Evolutionary conservation across 2,888 invertebrate species (phyloP).

Genomic region (Rhopalosiphum nymphaeae): DNA sequence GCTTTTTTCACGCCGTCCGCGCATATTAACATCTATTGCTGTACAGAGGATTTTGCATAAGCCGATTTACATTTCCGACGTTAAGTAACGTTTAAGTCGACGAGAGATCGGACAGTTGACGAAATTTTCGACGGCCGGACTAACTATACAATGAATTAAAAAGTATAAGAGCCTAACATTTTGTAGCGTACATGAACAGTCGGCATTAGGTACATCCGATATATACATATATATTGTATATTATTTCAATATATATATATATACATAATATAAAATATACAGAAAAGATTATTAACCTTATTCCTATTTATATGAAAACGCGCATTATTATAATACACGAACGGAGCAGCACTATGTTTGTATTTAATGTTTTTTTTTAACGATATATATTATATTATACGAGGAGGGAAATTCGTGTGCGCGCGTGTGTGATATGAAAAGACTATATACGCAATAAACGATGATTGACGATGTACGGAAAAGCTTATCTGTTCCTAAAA

Average conservation of each 20-base stretch:
- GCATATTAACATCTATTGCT: constrained; percentile 39
- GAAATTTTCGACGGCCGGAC: constrained; percentile 8
- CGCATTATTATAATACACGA: not conserved
- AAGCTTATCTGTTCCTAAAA: constrained; percentile 58
- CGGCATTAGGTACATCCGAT: not conserved
- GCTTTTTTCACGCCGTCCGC: constrained; percentile 40
- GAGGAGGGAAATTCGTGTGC: not conserved
- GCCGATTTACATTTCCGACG: constrained; percentile 39
- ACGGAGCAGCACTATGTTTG: not conserved
- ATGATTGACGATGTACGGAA: constrained; percentile 62
- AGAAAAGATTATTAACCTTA: not conserved
- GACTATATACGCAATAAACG: constrained; percentile 44
- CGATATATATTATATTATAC: constrained; percentile 22
- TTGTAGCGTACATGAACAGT: not conserved
- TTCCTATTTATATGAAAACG: not conserved
- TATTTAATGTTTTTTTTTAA: constrained; percentile 26
- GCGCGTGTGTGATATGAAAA: not conserved
- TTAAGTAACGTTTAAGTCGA: constrained; percentile 48
- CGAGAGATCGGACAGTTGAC: constrained; percentile 19
- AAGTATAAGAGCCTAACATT: not conserved
- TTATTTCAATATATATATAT: not conserved
- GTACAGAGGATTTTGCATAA: constrained; percentile 36
- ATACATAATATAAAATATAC: not conserved
- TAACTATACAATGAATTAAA: not conserved
- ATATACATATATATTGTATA: not conserved